Evolutionary conservation across 2,113 vertebrate species (phyloP), one percentile per base, ranked within the genome.

Genomic region (Dendrocopos noguchii): DNA sequence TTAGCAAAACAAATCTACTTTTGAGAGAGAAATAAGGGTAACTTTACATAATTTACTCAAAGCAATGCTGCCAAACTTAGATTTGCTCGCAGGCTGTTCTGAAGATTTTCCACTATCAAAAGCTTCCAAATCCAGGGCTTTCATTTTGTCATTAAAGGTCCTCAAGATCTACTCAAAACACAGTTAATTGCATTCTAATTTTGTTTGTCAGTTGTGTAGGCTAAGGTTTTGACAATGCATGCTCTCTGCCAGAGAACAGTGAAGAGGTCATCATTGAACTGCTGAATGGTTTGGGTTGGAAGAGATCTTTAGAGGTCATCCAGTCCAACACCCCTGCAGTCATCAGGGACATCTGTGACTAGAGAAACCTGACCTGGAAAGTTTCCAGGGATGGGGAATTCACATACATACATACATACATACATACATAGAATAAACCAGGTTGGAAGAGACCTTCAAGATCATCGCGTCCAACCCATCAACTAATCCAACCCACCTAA

Each of bases 1-100:
- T 95, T 88, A 96, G 85, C 67, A 83, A 81, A 94, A 90, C 94
- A 96, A 91, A 77, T 78, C 73, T 59, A 14, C 82, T 84, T 87
- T 83, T 64, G 77, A 84, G 80, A 92, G 50, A 93, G 57, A 88
- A 91, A 55, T 55, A 86, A 91, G 55, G 39, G 63, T 76, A 82
- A 84, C 77, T 91, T 94, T 29, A 36, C 72, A 70, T 87, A 52
- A 73, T 92, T 80, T 77, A 89, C 73, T 91, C 65, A 85, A 77
- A 90, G 57, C 65, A 42, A 18, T 7, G 63, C 53, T 56, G 42
- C 75, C 91, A 85, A 91, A 89, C 92, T 93, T 96, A 94, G 87
- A 27, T 61, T 13, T 82, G 20, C 16, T 79, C 61, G 82, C 67
- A 25, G 57, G 31, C 24, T 52, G 3, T 75, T 90, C 57, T 80